These are phyloP conservation scores for Druon quercuslanigerum DNA, from an alignment of 1,140 invertebrate genomes.

Conservation along the genomic window DNA sequence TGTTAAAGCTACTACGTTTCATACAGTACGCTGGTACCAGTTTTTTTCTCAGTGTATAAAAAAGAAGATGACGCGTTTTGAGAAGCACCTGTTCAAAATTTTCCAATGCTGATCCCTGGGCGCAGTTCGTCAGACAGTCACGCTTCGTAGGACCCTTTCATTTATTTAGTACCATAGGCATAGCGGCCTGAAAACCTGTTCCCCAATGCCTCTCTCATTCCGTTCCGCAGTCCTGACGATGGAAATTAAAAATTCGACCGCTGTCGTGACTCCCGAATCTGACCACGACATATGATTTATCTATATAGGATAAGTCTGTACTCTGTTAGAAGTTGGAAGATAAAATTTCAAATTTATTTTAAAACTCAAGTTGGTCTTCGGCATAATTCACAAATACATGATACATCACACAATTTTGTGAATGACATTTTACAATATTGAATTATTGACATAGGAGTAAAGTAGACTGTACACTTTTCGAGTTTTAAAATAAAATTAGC, in stretches of 20 bases:
- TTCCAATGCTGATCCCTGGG: constrained; percentile 58
- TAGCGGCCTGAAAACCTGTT: constrained; percentile 68
- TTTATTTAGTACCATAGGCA: constrained; percentile 48
- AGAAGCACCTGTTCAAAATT: constrained; percentile 69
- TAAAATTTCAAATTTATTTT: neutral
- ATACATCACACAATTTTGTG: too few relatives aligned
- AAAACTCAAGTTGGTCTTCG: neutral
- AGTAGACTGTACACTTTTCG: too few relatives aligned
- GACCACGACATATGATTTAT: neutral
- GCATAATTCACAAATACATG: too few relatives aligned
- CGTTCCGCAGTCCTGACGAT: constrained; percentile 44
- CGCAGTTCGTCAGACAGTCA: constrained; percentile 66
- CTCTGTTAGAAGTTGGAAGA: neutral
- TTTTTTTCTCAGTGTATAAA: too few relatives aligned
- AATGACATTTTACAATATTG: too few relatives aligned
- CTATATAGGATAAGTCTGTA: too few relatives aligned
- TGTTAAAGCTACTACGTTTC: too few relatives aligned
- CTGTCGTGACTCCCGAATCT: constrained; percentile 44
- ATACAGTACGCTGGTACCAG: too few relatives aligned
- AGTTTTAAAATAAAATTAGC: too few relatives aligned
- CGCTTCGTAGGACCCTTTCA: constrained; percentile 56
- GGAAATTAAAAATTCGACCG: constrained; percentile 61
- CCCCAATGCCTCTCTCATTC: constrained; percentile 41
- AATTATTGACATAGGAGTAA: too few relatives aligned
- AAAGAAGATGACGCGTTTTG: constrained; percentile 55